These are phyloP conservation scores for Sinhomidia bicolor DNA, from an alignment of 2,888 invertebrate genomes.

Conservation along the genomic window DNA sequence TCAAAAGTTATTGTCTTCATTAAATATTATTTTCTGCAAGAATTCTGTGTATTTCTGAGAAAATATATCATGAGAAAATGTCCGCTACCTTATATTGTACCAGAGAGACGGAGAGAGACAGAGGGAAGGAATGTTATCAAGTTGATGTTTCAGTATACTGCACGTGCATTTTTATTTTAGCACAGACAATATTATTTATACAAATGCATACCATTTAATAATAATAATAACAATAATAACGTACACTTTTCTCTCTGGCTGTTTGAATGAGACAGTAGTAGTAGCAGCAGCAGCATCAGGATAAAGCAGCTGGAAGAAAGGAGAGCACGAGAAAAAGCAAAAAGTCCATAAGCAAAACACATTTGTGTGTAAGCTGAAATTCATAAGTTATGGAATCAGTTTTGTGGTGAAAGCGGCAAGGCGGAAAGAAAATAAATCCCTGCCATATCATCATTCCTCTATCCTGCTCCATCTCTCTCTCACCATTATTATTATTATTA, in stretches of 20 bases:
- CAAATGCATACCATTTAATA: neutral
- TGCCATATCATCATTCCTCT: conserved; percentile 53
- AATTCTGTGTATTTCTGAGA: neutral
- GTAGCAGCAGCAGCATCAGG: too few species aligned
- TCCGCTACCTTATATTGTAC: neutral
- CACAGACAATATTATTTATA: neutral
- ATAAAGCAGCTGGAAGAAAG: neutral
- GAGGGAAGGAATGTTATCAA: too few species aligned
- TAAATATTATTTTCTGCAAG: neutral
- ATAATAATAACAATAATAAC: neutral
- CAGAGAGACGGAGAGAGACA: too few species aligned
- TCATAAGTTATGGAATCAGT: conserved; percentile 69
- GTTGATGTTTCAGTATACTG: too few species aligned
- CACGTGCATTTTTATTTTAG: neutral
- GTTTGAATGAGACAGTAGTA: neutral
- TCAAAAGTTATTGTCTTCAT: neutral
- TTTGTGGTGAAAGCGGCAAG: conserved; percentile 69
- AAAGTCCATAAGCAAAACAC: conserved; percentile 43
- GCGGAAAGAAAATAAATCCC: conserved; percentile 73
- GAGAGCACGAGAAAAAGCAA: neutral
- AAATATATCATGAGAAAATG: neutral
- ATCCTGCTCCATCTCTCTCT: conserved; percentile 45
- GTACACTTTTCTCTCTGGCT: neutral
- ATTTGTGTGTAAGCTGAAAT: conserved; percentile 61
- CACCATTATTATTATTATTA: neutral